A percentile compares a stretch with the other conserved stretches of the same genome.
Conservation (phyloP, 2,888 invertebrate genomes). For the Sicus ferrugineus region DNA sequence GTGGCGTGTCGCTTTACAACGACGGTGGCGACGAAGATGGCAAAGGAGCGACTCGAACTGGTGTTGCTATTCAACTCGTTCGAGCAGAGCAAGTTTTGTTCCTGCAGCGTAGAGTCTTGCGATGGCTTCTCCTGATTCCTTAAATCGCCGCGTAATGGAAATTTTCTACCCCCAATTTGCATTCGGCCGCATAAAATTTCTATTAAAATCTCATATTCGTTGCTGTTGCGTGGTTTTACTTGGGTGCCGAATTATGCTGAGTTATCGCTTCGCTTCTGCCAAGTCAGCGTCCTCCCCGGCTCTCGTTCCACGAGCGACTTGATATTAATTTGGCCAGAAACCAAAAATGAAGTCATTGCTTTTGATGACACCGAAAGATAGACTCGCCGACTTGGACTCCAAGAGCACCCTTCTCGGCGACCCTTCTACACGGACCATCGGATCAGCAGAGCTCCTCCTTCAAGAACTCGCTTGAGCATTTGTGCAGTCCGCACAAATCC, state of each 20-base stretch:
- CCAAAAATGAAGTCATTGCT: conserved; percentile 50
- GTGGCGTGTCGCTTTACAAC: no score
- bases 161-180: no score
- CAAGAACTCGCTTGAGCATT: background rate
- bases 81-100: no score
- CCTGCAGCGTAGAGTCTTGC: no score
- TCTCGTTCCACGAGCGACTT: conserved; percentile 38
- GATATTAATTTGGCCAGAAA: conserved; percentile 49
- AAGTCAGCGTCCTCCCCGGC: conserved; percentile 18
- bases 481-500: background rate
- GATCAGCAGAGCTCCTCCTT: background rate
- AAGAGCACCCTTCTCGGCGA: background rate
- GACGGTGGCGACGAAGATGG: no score
- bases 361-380: conserved; percentile 53
- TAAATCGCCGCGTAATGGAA: no score
- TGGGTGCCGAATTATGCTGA: conserved; percentile 1
- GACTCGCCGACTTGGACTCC: conserved; percentile 27
- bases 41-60: no score
- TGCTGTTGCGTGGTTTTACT: background rate
- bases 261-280: conserved; percentile 16
- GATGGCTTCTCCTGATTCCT: no score
- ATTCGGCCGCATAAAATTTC: no score
- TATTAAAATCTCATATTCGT: no score
- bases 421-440: no score
- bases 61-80: no score